Evolutionary conservation across 2,888 invertebrate species (phyloP).

Genomic region (Eupeodes luniger): DNA sequence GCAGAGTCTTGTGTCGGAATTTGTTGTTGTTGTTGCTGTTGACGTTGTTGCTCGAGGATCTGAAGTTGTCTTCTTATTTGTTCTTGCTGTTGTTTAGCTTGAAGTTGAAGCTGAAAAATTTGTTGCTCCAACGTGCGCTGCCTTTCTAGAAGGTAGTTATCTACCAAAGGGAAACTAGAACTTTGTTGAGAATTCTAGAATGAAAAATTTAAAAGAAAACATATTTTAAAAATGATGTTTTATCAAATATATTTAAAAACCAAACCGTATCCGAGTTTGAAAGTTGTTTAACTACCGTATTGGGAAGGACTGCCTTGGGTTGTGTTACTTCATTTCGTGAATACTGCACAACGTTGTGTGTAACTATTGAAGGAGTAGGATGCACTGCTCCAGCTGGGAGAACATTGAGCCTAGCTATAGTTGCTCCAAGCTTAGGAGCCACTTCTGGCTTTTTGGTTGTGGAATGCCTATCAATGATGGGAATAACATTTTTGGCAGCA

Average conservation of each 20-base stretch:
- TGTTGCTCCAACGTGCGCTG: slow-evolving; percentile 89
- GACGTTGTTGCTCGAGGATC: slow-evolving; percentile 83
- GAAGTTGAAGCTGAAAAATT: slow-evolving; percentile 87
- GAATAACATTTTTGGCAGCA: slow-evolving; percentile 91
- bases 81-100: slow-evolving; percentile 89
- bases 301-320: neutral
- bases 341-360: slow-evolving; percentile 75
- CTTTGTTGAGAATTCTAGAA: slow-evolving; percentile 33
- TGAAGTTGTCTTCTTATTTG: slow-evolving; percentile 88
- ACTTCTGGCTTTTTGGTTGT: slow-evolving; percentile 74
- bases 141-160: slow-evolving; percentile 84
- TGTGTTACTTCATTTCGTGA: slow-evolving; percentile 40
- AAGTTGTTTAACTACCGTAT: neutral
- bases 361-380: slow-evolving; percentile 77
- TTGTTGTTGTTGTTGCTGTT: slow-evolving; percentile 78
- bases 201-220: slow-evolving; percentile 53
- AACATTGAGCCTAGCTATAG: slow-evolving; percentile 82
- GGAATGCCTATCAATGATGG: slow-evolving; percentile 86
- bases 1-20: slow-evolving; percentile 76
- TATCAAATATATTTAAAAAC: neutral
- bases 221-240: neutral
- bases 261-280: slow-evolving; percentile 45
- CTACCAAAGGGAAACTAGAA: slow-evolving; percentile 77
- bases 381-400: slow-evolving; percentile 77
- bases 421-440: slow-evolving; percentile 78